Evolutionary conservation across 2,113 vertebrate genomes (phyloP).

Genomic region (Pandion haliaetus): DNA sequence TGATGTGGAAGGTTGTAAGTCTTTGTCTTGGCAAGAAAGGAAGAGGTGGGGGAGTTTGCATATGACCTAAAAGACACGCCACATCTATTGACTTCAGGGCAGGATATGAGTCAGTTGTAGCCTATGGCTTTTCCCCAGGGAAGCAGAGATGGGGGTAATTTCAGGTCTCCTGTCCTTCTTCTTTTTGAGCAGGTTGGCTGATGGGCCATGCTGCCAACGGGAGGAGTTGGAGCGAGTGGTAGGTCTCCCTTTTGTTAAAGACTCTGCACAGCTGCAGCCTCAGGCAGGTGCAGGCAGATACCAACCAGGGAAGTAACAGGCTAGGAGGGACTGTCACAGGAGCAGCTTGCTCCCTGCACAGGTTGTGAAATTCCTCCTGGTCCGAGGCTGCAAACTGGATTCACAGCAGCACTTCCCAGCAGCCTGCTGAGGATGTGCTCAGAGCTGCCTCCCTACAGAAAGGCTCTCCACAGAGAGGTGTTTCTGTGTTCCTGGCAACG

Average conservation of each 20-base stretch:
- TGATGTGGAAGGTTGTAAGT: background rate
- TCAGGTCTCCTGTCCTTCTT: background rate
- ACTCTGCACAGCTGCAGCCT: background rate
- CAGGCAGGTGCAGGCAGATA: accelerated
- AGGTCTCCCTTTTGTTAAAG: background rate
- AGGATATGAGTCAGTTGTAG: background rate
- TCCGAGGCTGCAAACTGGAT: background rate
- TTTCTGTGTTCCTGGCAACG: background rate
- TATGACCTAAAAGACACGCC: background rate
- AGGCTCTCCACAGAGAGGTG: background rate
- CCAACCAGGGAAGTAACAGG: background rate
- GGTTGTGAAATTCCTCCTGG: background rate
- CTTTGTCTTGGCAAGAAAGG: background rate
- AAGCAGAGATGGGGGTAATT: background rate
- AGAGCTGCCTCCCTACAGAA: background rate
- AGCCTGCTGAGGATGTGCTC: background rate
- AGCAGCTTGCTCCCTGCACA: background rate
- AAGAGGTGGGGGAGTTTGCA: background rate
- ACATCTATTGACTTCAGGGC: background rate
- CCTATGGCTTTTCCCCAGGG: background rate
- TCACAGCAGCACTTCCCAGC: background rate
- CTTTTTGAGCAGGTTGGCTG: background rate
- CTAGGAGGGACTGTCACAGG: background rate
- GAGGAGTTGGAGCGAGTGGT: background rate
- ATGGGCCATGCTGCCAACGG: background rate